Evolutionary conservation across 2,888 invertebrate species (phyloP).

Genomic region (Resseliella maxima): DNA sequence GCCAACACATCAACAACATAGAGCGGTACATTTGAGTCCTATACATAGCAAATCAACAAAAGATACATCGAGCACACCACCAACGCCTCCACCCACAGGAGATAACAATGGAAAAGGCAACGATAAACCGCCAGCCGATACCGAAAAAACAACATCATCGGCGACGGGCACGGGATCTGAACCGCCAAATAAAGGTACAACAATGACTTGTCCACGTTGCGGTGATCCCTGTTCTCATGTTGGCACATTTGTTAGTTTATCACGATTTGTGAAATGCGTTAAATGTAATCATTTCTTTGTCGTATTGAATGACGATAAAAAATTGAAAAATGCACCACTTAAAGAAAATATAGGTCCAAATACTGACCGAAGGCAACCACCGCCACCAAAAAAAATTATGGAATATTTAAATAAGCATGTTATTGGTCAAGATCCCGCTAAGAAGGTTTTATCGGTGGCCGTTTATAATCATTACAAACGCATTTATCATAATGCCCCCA

Average conservation of each 20-base stretch:
- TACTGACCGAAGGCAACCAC: constrained; percentile 83
- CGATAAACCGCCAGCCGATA: constrained; percentile 18
- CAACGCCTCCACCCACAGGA: constrained; percentile 58
- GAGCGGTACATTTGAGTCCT: constrained; percentile 59
- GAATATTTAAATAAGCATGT: constrained; percentile 97
- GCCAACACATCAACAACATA: constrained; percentile 44
- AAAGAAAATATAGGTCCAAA: constrained; percentile 31
- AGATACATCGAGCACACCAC: constrained; percentile 58
- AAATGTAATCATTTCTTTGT: constrained; percentile 99
- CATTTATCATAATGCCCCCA: constrained; percentile 90
- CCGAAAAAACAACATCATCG: neutral
- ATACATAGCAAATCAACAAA: constrained; percentile 61
- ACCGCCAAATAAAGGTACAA: constrained; percentile 71
- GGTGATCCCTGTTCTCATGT: constrained; percentile 97
- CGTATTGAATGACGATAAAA: constrained; percentile 92
- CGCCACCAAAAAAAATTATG: constrained; percentile 96
- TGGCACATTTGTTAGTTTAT: constrained; percentile 96
- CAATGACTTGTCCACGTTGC: constrained; percentile 94
- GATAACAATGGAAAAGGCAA: constrained; percentile 23
- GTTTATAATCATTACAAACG: constrained; percentile 99
- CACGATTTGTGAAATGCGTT: constrained; percentile 96
- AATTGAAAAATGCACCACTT: constrained; percentile 69
- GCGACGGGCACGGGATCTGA: constrained; percentile 61
- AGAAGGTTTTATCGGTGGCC: constrained; percentile 96
- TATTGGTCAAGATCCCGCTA: constrained; percentile 96